Evolutionary conservation across 2,797 vertebrate species (phyloP).

Genomic region (Lerista edwardsae): DNA sequence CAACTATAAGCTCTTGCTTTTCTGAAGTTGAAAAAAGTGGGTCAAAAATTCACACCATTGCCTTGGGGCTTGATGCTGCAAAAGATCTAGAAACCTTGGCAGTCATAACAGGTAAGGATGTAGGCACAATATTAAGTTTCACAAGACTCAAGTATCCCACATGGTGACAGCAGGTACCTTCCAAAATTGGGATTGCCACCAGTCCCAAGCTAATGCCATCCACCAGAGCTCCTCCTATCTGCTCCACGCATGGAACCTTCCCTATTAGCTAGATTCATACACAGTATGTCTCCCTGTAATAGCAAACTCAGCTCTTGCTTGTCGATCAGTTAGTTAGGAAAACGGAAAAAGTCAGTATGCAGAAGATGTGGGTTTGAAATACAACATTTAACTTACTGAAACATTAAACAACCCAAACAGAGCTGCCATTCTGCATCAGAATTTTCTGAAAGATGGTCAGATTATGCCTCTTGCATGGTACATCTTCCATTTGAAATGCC

Average conservation of each 20-base stretch:
- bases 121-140: neutral
- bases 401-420: too few relatives aligned
- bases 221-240: neutral
- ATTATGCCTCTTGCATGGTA: too few relatives aligned
- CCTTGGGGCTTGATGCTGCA: conserved; percentile 66
- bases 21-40: conserved; percentile 61
- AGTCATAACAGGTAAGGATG: conserved; percentile 63
- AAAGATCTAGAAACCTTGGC: conserved; percentile 64
- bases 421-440: too few relatives aligned
- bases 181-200: neutral
- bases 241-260: neutral
- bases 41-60: conserved; percentile 75
- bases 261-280: too few relatives aligned
- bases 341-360: too few relatives aligned
- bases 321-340: too few relatives aligned
- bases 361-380: too few relatives aligned
- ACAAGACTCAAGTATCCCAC: neutral
- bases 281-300: too few relatives aligned
- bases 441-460: too few relatives aligned
- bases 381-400: too few relatives aligned
- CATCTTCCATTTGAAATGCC: too few relatives aligned
- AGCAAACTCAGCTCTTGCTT: too few relatives aligned
- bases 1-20: conserved; percentile 45
- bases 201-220: neutral
- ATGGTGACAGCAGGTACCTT: neutral